These are phyloP conservation scores for Pyrrhia umbra DNA, from an alignment of 2,888 invertebrate genomes.

Conservation along the genomic window DNA sequence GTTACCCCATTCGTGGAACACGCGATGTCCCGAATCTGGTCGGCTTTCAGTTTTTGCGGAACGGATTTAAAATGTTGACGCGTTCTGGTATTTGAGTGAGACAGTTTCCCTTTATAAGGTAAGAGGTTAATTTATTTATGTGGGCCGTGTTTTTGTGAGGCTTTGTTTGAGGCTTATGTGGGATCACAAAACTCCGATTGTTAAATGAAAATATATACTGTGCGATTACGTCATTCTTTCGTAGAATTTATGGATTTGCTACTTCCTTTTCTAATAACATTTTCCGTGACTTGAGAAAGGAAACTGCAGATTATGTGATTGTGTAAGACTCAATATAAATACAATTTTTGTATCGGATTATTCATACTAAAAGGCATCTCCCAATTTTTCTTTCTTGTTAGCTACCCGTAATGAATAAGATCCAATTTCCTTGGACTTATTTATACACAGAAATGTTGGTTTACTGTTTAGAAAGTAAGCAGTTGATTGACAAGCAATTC, in stretches of 20 bases:
- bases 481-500: slow-evolving; percentile 64
- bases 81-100: slow-evolving; percentile 55
- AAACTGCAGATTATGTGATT: neutral
- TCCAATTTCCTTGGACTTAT: slow-evolving; percentile 50
- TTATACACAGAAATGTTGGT: slow-evolving; percentile 49
- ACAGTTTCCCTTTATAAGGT: slow-evolving; percentile 49
- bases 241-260: slow-evolving; percentile 6
- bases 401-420: slow-evolving; percentile 41
- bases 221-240: slow-evolving; percentile 14
- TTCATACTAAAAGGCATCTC: slow-evolving; percentile 2
- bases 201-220: slow-evolving; percentile 37
- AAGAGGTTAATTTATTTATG: slow-evolving; percentile 60
- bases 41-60: slow-evolving; percentile 61
- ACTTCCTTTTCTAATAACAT: neutral
- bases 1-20: slow-evolving; percentile 37
- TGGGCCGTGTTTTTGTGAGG: slow-evolving; percentile 31
- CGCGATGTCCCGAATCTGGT: slow-evolving; percentile 46
- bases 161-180: slow-evolving; percentile 38
- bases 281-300: neutral
- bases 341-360: slow-evolving; percentile 19
- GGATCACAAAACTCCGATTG: slow-evolving; percentile 29
- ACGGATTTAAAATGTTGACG: slow-evolving; percentile 61
- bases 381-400: slow-evolving; percentile 36
- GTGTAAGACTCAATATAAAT: neutral
- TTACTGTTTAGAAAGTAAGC: slow-evolving; percentile 45